These are phyloP conservation scores for Triplophysa dalaica DNA, from an alignment of 2,113 vertebrate genomes.

Conservation along the genomic window DNA sequence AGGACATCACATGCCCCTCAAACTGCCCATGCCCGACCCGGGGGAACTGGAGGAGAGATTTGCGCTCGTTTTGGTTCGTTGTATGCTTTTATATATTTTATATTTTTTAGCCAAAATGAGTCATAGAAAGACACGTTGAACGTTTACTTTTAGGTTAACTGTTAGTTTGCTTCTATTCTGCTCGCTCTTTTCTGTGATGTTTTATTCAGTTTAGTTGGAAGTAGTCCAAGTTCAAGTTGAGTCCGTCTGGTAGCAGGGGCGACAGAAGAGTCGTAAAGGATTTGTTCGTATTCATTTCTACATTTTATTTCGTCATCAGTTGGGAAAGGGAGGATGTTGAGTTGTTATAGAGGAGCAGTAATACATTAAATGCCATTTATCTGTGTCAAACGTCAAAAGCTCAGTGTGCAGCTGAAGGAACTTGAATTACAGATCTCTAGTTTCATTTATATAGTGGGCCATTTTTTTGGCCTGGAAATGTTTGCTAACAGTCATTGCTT, in stretches of 20 bases:
- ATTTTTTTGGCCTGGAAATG: not conserved
- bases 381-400: not conserved
- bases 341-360: not conserved
- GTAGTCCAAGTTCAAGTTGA: too few relatives aligned
- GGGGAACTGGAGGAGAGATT: slow-evolving; percentile 93
- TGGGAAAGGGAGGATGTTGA: not conserved
- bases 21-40: slow-evolving; percentile 93
- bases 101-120: not conserved
- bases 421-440: not conserved
- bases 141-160: not conserved
- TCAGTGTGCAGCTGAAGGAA: not conserved
- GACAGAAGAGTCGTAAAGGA: too few relatives aligned
- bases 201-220: not conserved
- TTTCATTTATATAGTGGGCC: too few relatives aligned
- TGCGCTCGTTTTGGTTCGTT: slow-evolving; percentile 88
- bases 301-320: too few relatives aligned
- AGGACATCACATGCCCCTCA: slow-evolving; percentile 86
- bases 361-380: not conserved
- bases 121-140: not conserved
- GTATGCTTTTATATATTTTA: not conserved
- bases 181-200: not conserved
- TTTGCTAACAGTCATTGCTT: not conserved
- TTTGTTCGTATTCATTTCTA: too few relatives aligned
- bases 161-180: not conserved
- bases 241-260: too few relatives aligned